These are phyloP conservation scores for Carollia perspicillata DNA, from an alignment of 2,113 vertebrate genomes.

Conservation along the genomic window DNA sequence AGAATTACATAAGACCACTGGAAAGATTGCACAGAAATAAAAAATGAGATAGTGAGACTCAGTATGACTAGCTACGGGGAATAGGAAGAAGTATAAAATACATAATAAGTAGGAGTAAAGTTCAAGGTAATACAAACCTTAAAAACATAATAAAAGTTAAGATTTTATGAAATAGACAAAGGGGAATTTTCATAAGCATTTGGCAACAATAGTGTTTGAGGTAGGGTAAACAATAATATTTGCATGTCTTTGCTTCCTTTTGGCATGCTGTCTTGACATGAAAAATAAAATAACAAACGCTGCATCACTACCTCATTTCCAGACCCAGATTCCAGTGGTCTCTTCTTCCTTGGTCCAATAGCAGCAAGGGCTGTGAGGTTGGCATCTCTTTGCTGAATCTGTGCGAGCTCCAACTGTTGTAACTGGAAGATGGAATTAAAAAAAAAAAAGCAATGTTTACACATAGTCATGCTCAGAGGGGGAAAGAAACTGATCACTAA, in stretches of 20 bases:
- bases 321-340: conserved; percentile 83
- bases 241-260: neutral
- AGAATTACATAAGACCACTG: neutral
- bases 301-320: conserved; percentile 84
- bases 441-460: neutral
- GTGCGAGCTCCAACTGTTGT: conserved; percentile 91
- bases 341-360: conserved; percentile 94
- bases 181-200: neutral
- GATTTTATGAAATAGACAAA: neutral
- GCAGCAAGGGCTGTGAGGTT: conserved; percentile 95
- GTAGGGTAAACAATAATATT: neutral
- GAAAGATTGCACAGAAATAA: neutral
- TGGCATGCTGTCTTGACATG: neutral
- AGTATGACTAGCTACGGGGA: neutral
- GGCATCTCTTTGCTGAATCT: conserved; percentile 92
- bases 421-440: conserved; percentile 80
- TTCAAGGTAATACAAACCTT: neutral
- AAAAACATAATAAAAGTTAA: neutral
- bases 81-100: neutral
- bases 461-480: neutral
- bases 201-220: neutral
- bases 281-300: conserved; percentile 20
- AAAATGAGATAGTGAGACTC: neutral
- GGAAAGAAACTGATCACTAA: neutral
- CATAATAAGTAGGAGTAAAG: neutral